Evolutionary conservation across 2,113 vertebrate species (phyloP), one percentile per base, ranked within the genome.

Genomic region (Onychostoma macrolepis): DNA sequence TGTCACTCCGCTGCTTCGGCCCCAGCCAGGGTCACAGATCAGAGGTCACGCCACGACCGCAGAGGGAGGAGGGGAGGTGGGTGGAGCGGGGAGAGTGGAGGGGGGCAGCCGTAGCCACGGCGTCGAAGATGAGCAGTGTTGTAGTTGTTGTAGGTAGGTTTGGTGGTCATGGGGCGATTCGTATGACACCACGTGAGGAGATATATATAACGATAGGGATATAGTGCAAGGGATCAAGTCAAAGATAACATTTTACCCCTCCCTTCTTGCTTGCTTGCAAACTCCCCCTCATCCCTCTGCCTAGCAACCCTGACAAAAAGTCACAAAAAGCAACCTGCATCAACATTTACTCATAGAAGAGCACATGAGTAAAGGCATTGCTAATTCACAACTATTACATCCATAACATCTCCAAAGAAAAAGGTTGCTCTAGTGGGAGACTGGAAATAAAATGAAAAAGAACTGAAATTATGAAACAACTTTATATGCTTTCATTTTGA

Each of bases 81-180:
- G 86, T 85, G 81, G 87, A 90, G 81, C 90, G 91, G 91, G 92
- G 87, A 94, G 94, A 92, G 93, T 90, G 94, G 93, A 93, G 74
- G 93, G 91, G 87, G 91, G 74, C 92, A 91, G 91, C 93, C 93
- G 90, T 92, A 91, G 93, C 92, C 93, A 92, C 56, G 89, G 92
- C 90, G 88, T 94, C 90, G 89, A 93, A 93, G 92, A 92, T 89
- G 89, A 95, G 92, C 92, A 94, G 94, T 92, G 89, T 92, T 91
- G 90, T 92, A 90, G 93, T 92, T 91, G 94, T 93, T 92, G 95
- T 93, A 93, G 95, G 94, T 94, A 93, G 94, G 91, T 94, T 95
- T 97, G 97, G 97, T 97, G 93, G 94, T 94, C 98, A 98, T 95
- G 92, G 93, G 96, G 97, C 96, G 97, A 96, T 96, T 97, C 96